phyloP scores from a whole-genome alignment of 2,888 invertebrate species.

The Liodrosophila aerea region DNA sequence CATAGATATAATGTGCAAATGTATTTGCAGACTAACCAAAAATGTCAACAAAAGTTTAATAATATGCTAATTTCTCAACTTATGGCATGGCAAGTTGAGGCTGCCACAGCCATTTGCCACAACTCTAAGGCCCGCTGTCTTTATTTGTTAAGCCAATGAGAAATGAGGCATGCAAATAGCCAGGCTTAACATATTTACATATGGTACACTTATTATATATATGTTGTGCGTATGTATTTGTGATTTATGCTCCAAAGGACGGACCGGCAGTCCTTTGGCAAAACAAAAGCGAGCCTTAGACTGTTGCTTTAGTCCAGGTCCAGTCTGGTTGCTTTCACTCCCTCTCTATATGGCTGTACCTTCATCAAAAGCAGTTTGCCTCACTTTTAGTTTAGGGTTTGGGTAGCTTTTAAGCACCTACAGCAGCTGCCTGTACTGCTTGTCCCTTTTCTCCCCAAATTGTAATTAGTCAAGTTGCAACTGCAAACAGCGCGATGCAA shows the following conservation, averaged over 20 bases:
- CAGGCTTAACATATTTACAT: slow-evolving; percentile 10
- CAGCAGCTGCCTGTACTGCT: slow-evolving; percentile 3
- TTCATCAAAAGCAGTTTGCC: slow-evolving; percentile 24
- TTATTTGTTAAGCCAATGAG: slow-evolving; percentile 3
- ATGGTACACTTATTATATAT: slow-evolving; percentile 6
- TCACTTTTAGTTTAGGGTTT: slow-evolving; percentile 16
- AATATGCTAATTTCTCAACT: not conserved
- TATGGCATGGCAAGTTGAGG: too few species aligned
- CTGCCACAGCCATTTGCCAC: not conserved
- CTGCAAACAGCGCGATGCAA: slow-evolving; percentile 25
- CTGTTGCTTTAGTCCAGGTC: slow-evolving; percentile 18
- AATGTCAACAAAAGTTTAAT: not conserved
- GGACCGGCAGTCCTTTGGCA: slow-evolving; percentile 10
- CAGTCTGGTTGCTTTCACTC: slow-evolving; percentile 2
- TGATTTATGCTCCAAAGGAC: slow-evolving; percentile 21
- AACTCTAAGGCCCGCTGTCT: not conserved
- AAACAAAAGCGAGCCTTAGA: slow-evolving; percentile 9
- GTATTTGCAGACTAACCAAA: not conserved
- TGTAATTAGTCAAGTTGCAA: slow-evolving; percentile 56
- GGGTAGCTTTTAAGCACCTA: not conserved
- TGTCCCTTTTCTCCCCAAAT: slow-evolving; percentile 1
- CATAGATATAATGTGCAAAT: too few species aligned
- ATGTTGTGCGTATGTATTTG: not conserved
- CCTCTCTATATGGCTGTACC: not conserved
- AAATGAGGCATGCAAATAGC: slow-evolving; percentile 14